Base-by-base conservation (phyloP, 1,140 invertebrate species). In the Geopemphigus sp. region DNA sequence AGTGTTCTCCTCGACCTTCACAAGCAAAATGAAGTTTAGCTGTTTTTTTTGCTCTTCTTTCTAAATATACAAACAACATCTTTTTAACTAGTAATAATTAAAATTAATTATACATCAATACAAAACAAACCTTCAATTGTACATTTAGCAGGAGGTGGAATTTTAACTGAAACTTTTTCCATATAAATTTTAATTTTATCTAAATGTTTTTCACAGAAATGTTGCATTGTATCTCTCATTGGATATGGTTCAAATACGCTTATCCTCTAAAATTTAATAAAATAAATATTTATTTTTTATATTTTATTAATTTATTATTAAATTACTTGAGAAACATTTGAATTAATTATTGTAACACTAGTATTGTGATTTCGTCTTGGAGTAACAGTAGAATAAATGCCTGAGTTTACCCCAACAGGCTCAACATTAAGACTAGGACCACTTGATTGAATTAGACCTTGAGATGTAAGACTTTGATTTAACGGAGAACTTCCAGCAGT, bases 131-230 rank as follows among this genome's bases (percentile, higher is more conserved):
- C 93, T 90, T 96, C 94, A 83, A 96, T 95, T 64, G 93, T 94
- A 85, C 94, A 95, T 84, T 94, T 94, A 5, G 92, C 93, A 11
- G 95, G 94, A 45, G 95, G 90, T n/a, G 95, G 95, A 83, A 97
- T 89, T 83, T 91, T 89, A 32, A 93, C 87, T 54, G 91, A 93
- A 1, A 96, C 90, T 84, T 94, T 94, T 81, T 93, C 91, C 92
- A 97, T 95, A 84, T 95, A 97, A 11, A 89, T 88, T 85, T 95
- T 95, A 63, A 97, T 96, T 85, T 95, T 96, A 83, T 94, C 91
- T 81, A 96, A 87, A 86, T 97, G 94, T 86, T 96, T 96, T 85
- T 96, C 94, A 87, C 94, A 96, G 86, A 97, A 97, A 86, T 96
- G 93, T 84, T 96, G 94, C 22, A 96, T 92, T 2, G 94, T 94